Base-by-base conservation (phyloP, 2,797 vertebrate genomes). In the Orestias chungarensis region DNA sequence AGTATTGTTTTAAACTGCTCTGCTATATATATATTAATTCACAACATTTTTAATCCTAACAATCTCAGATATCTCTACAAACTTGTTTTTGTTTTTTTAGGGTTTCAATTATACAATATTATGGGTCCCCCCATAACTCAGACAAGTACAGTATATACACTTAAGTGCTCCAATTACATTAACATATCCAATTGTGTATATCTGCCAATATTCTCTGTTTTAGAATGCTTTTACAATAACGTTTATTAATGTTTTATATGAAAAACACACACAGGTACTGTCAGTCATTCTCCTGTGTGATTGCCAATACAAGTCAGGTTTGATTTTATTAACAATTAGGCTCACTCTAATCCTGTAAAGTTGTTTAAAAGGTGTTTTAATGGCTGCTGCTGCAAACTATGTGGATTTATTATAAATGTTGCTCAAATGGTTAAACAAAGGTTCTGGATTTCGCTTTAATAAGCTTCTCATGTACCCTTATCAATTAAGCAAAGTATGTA, bases 11-110 rank as follows among this genome's bases (percentile, higher is more conserved):
- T 74, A 42, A 75, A 88, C 75, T 75, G 15, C 79, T 87, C 33
- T 14, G 76, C 82, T 75, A 76, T 82, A 87, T 86, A 40, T 85
- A 76, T 77, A 85, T 84, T 81, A 75, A 87, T 86, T 87, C 78
- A 79, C 78, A 82, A 81, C 70, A 67, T 79, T 85, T 82, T 74
- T 82, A 74, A 80, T 80, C 81, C 76, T 78, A 47, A 75, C 74
- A 82, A 71, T 85, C 75, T 68, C 38, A 17, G 33, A 38, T 68
- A 86, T 87, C 80, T 90, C 81, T 86, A 80, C 70, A 82, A 79
- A 81, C 76, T 80, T 77, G 79, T 80, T 67, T 29, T 68, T 64
- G 69, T 84, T 86, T 79, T 65, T 73, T 75, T 18, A 10, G 29
- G 29, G 29, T 57, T 6, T 33, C 6, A 57, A 55, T 15, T 55